phyloP scores from a whole-genome alignment of 2,888 invertebrate species.

The Chesias legatella region DNA sequence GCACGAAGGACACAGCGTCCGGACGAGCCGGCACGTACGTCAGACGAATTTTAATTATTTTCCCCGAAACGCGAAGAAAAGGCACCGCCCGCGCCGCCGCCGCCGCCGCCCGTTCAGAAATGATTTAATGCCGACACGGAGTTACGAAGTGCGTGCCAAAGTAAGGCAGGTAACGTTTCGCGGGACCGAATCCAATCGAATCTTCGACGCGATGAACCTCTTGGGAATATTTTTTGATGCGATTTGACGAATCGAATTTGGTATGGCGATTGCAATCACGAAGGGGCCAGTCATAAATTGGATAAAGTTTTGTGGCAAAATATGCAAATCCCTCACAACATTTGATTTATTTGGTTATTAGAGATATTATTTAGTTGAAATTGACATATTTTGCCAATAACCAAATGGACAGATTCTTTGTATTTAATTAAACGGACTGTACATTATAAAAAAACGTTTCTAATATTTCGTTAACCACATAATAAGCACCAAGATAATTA shows the following conservation, averaged over 20 bases:
- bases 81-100: constrained; percentile 39
- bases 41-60: constrained; percentile 54
- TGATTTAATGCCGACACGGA: constrained; percentile 20
- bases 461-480: too few species aligned
- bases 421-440: too few species aligned
- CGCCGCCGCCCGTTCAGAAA: constrained; percentile 37
- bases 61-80: constrained; percentile 49
- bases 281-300: not conserved
- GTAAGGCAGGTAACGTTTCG: constrained; percentile 17
- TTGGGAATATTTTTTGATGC: not conserved
- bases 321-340: too few species aligned
- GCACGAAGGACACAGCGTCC: constrained; percentile 38
- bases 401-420: too few species aligned
- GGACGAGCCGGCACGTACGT: constrained; percentile 34
- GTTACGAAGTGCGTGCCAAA: constrained; percentile 8
- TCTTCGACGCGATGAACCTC: constrained; percentile 12
- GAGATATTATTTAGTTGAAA: too few species aligned
- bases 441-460: too few species aligned
- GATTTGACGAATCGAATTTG: constrained; percentile 12
- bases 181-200: constrained; percentile 17
- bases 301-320: too few species aligned
- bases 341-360: too few species aligned
- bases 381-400: too few species aligned
- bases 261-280: not conserved
- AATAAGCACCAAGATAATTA: constrained; percentile 6